Percentiles rank a stretch among this genome's conserved stretches.
These are phyloP conservation scores for Drosophila anceps DNA, from an alignment of 2,888 invertebrate genomes.

Conservation along the genomic window DNA sequence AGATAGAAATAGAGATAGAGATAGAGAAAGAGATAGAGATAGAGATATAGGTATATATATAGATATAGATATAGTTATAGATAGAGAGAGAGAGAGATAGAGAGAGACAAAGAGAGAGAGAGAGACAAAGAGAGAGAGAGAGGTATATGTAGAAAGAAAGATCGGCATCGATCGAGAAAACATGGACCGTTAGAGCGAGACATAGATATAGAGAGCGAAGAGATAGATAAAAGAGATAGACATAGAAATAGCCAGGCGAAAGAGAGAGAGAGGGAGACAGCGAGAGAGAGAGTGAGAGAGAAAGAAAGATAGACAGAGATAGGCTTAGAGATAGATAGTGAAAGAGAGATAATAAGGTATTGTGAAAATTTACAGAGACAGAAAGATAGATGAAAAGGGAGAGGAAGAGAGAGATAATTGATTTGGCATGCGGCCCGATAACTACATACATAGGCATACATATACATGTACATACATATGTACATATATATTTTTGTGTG, in stretches of 20 bases:
- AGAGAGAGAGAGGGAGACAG: no score
- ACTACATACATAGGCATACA: neutral
- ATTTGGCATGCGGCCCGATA: neutral
- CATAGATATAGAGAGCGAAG: neutral
- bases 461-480: neutral
- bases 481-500: neutral
- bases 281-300: neutral
- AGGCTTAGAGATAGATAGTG: neutral
- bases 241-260: no score
- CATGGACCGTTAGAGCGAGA: no score
- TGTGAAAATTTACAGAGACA: neutral
- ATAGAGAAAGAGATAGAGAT: no score
- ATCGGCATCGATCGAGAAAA: no score
- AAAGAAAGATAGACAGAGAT: neutral
- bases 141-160: no score
- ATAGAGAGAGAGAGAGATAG: neutral
- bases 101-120: neutral
- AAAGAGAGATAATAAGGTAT: neutral
- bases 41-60: no score
- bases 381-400: neutral
- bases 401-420: neutral
- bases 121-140: neutral
- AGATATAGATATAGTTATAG: neutral
- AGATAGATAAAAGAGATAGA: neutral
- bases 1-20: neutral